These are phyloP conservation scores for Lagopus leucura DNA, from an alignment of 2,113 vertebrate species.

Conservation along the genomic window DNA sequence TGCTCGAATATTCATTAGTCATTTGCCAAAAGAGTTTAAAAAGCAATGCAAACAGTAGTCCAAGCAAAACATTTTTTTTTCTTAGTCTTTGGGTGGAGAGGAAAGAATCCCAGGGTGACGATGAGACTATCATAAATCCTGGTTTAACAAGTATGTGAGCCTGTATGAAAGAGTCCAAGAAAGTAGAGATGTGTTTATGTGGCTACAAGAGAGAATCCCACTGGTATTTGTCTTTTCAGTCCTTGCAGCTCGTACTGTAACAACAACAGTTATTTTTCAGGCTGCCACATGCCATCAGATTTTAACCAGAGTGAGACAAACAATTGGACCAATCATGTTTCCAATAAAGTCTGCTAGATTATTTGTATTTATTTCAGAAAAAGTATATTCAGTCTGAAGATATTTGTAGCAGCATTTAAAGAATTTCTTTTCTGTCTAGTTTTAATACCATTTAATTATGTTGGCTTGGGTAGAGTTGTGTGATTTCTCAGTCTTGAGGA, in stretches of 20 bases:
- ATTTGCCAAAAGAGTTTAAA: constrained; percentile 15
- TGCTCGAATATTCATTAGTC: neutral
- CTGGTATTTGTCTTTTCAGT: neutral
- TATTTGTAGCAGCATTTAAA: neutral
- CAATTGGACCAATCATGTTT: neutral
- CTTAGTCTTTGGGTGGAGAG: neutral
- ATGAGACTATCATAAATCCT: neutral
- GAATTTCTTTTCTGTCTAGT: neutral
- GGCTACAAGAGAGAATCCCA: neutral
- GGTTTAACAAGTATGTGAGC: neutral
- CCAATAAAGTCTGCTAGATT: neutral
- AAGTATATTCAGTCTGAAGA: neutral
- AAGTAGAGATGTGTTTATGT: neutral
- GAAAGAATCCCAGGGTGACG: neutral
- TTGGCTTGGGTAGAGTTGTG: neutral
- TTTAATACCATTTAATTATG: neutral
- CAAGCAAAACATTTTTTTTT: neutral
- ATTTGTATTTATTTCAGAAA: neutral
- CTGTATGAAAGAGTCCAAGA: neutral
- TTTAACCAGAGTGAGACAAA: neutral
- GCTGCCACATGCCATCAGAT: neutral
- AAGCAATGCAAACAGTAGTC: neutral
- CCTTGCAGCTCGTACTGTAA: neutral
- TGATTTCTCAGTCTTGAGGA: neutral
- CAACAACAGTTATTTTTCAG: constrained; percentile 7